Conservation (phyloP, 2,113 vertebrate genomes). For the Brienomyrus longianalis region DNA sequence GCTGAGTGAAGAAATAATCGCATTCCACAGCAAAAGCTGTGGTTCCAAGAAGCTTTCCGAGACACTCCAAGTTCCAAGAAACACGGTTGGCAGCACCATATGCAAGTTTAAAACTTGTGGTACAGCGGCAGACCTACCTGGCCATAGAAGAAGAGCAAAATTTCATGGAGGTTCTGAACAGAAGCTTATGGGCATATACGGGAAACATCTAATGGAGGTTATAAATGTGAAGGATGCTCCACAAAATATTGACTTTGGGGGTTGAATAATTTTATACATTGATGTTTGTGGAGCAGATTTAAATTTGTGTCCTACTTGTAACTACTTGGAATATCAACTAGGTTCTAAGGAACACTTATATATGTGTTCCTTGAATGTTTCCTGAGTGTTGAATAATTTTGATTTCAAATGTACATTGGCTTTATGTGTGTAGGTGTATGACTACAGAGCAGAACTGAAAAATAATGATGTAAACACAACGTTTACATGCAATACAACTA, state of each 20-base stretch:
- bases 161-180: not conserved
- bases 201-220: not conserved
- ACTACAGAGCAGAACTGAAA: not conserved
- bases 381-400: not conserved
- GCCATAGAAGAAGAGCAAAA: not conserved
- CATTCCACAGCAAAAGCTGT: not conserved
- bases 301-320: not conserved
- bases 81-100: not conserved
- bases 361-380: not conserved
- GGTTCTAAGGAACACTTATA: not conserved
- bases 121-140: not conserved
- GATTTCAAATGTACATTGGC: not conserved
- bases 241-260: not conserved
- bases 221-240: not conserved
- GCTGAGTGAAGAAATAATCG: not conserved
- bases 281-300: not conserved
- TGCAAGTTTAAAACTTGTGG: not conserved
- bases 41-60: not conserved
- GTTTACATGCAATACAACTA: not conserved
- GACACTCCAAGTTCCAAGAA: not conserved
- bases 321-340: not conserved
- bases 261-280: not conserved
- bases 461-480: not conserved
- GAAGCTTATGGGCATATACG: not conserved
- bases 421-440: not conserved